Base-by-base conservation (phyloP, 2,113 vertebrate species). In the Sterna hirundo region DNA sequence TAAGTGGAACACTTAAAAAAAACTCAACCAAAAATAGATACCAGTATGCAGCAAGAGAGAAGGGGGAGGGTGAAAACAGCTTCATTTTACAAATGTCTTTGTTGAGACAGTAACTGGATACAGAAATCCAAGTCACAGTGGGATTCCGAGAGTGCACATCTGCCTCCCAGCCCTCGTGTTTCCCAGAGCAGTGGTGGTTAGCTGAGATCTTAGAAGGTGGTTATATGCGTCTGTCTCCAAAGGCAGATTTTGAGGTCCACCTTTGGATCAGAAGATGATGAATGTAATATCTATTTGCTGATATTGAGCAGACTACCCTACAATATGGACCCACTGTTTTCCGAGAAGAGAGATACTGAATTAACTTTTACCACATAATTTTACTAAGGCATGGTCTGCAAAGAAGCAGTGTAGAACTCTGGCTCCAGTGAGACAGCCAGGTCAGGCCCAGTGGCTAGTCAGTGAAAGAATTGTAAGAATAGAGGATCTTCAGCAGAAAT, bases 51-150 rank as follows among this genome's bases (percentile, higher is more conserved):
- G 89, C 77, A 75, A 68, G 95, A 95, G 89, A 51, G 95, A 86
- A 91, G 91, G 83, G 94, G 86, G 89, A 91, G 94, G 91, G 93
- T 38, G 71, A 95, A 88, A 88, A 90, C 94, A 91, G 88, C 92
- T 92, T 95, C 83, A 11, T 93, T 97, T 95, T 96, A 91, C 87
- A 94, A 88, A 95, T 60, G 81, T 93, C 93, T 95, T 96, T 97
- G 93, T 95, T 95, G 95, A 96, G 91, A 88, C 77, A 91, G 95
- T 94, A 97, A 97, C 86, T 96, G 94, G 94, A 97, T 96, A 83
- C 90, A 94, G 95, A 95, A 97, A 91, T 85, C 79, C 84, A 83
- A 85, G 84, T 58, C 91, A 60, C 95, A 95, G 84, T 78, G 84
- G 91, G 89, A 86, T 93, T 97, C 84, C n/a, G 15, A 72, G 86